These are phyloP conservation scores for Drosophila biarmipes DNA, from an alignment of 1,140 invertebrate genomes.

Conservation along the genomic window DNA sequence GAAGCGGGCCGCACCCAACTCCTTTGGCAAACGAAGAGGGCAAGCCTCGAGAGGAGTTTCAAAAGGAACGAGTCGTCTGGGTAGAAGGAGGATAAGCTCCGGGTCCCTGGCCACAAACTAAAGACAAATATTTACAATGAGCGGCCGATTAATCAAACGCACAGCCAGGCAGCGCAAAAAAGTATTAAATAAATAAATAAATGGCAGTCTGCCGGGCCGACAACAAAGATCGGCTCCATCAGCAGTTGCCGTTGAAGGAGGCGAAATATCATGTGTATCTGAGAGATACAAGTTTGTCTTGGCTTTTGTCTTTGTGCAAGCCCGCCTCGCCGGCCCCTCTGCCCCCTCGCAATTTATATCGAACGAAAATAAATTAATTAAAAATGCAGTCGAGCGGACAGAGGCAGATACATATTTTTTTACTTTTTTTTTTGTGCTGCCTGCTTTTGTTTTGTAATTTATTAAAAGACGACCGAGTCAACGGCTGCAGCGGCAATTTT, in stretches of 20 bases:
- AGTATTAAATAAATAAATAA: constrained; percentile 82
- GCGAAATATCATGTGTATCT: constrained; percentile 60
- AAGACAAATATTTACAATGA: constrained; percentile 83
- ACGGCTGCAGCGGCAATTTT: constrained; percentile 39
- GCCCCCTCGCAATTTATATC: constrained; percentile 41
- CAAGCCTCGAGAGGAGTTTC: constrained; percentile 17
- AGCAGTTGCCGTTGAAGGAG: constrained; percentile 38
- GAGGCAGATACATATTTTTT: constrained; percentile 32
- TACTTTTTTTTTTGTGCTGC: background rate
- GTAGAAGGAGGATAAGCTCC: background rate
- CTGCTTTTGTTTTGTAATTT: constrained; percentile 45
- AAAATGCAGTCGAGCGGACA: constrained; percentile 67
- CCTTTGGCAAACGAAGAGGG: constrained; percentile 12
- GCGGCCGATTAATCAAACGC: constrained; percentile 76
- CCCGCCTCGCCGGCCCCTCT: constrained; percentile 10
- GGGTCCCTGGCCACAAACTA: constrained; percentile 72
- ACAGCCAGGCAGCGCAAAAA: constrained; percentile 37
- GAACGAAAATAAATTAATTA: constrained; percentile 78
- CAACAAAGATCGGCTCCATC: constrained; percentile 56
- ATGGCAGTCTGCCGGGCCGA: constrained; percentile 49
- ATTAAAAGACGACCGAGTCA: constrained; percentile 48
- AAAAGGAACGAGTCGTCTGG: background rate
- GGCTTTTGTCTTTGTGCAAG: constrained; percentile 77
- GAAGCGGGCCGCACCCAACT: constrained; percentile 1
- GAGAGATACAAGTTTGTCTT: constrained; percentile 74